Evolutionary conservation across 64 coral and sea anemone genomes (phyloP).

Genomic region (Montipora cactus): DNA sequence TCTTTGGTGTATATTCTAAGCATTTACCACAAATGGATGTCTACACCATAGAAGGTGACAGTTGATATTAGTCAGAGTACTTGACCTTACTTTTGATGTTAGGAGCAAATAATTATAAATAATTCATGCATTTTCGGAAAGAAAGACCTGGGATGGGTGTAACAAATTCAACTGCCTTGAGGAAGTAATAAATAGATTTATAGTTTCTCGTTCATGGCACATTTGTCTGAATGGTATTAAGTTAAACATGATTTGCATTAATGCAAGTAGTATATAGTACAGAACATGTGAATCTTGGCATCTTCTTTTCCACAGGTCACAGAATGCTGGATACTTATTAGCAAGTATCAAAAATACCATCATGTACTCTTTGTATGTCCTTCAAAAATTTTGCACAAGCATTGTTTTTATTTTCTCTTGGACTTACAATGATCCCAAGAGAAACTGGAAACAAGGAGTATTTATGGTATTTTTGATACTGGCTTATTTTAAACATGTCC

Average conservation of each 20-base stretch:
- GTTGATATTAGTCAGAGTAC: background rate
- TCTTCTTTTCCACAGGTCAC: background rate
- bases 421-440: too few relatives aligned
- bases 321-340: background rate
- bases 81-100: background rate
- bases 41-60: constrained; percentile 52
- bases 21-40: constrained; percentile 40
- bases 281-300: background rate
- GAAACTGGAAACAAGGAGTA: too few relatives aligned
- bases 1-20: constrained; percentile 69
- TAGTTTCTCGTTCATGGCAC: background rate
- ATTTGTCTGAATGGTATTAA: background rate
- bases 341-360: too few relatives aligned
- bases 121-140: too few relatives aligned
- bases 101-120: too few relatives aligned
- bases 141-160: too few relatives aligned
- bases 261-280: too few relatives aligned
- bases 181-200: background rate
- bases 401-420: too few relatives aligned
- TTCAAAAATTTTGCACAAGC: too few relatives aligned
- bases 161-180: background rate
- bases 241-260: background rate
- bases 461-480: too few relatives aligned
- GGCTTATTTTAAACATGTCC: background rate
- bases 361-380: too few relatives aligned